These are phyloP conservation scores for Pammene fasciana DNA, from an alignment of 2,888 invertebrate genomes.

Conservation along the genomic window DNA sequence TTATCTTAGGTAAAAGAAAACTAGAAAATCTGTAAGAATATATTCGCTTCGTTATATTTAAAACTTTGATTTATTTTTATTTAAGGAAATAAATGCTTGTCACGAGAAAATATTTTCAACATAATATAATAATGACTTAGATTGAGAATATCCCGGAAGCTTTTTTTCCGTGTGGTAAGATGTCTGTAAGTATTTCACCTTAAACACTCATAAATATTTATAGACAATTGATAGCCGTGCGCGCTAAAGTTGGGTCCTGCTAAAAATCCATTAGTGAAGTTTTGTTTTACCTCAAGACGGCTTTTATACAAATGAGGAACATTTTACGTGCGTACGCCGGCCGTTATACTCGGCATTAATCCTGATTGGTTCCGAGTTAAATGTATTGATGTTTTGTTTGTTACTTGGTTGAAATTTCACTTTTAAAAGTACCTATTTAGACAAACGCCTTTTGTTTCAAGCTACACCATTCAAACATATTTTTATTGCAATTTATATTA, in stretches of 20 bases:
- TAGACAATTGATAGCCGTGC: constrained; percentile 41
- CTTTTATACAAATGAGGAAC: constrained; percentile 38
- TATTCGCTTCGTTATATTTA: too few relatives aligned
- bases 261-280: constrained; percentile 41
- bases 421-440: background rate
- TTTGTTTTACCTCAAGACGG: constrained; percentile 30
- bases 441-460: background rate
- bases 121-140: too few relatives aligned
- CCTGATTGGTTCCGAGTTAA: constrained; percentile 17
- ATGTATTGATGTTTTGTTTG: constrained; percentile 7
- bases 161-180: too few relatives aligned
- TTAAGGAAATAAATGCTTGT: too few relatives aligned
- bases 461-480: too few relatives aligned
- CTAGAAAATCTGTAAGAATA: too few relatives aligned
- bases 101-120: too few relatives aligned
- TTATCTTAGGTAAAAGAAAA: too few relatives aligned
- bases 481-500: too few relatives aligned
- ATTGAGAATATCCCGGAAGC: too few relatives aligned
- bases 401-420: background rate
- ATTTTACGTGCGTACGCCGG: constrained; percentile 30
- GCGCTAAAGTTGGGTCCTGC: constrained; percentile 28
- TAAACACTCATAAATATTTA: constrained; percentile 50
- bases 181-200: background rate
- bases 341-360: constrained; percentile 19
- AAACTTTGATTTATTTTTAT: too few relatives aligned